phyloP scores from a whole-genome alignment of 2,888 invertebrate genomes.

The Drosophila nr. perissopoda region DNA sequence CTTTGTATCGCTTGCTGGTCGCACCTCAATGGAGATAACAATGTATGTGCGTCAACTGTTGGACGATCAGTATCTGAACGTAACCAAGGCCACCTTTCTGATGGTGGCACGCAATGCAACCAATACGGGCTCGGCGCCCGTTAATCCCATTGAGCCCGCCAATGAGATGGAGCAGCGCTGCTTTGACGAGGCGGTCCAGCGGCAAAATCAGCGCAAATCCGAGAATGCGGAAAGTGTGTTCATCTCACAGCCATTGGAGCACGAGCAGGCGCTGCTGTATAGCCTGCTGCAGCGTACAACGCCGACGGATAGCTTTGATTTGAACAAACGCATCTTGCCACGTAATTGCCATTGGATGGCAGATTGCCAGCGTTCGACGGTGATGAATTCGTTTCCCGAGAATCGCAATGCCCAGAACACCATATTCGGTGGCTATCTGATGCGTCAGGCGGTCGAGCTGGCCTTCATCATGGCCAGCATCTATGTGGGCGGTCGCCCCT shows the following conservation, averaged over 20 bases:
- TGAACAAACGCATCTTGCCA: constrained; percentile 86
- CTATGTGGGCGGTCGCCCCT: constrained; percentile 87
- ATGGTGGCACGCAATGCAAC: constrained; percentile 90
- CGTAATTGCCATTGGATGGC: constrained; percentile 88
- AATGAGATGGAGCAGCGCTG: constrained; percentile 87
- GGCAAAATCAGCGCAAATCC: constrained; percentile 86
- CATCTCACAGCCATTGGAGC: constrained; percentile 87
- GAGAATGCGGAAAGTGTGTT: constrained; percentile 86
- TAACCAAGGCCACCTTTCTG: constrained; percentile 89
- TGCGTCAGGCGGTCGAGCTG: constrained; percentile 91
- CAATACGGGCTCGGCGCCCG: constrained; percentile 86
- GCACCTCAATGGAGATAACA: constrained; percentile 90
- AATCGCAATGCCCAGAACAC: constrained; percentile 91
- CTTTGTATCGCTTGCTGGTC: constrained; percentile 90
- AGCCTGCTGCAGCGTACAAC: constrained; percentile 88
- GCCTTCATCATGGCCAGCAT: constrained; percentile 89
- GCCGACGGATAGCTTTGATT: constrained; percentile 85
- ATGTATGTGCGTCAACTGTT: constrained; percentile 88
- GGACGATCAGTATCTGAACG: constrained; percentile 59
- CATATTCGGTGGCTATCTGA: constrained; percentile 92
- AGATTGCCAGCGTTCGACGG: constrained; percentile 86
- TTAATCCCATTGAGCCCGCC: constrained; percentile 87
- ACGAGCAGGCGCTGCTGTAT: constrained; percentile 89
- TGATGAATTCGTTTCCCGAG: constrained; percentile 88
- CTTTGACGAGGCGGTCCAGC: constrained; percentile 86